Percentiles rank a stretch among this genome's conserved stretches.
Evolutionary conservation across 2,888 invertebrate genomes (phyloP).

Genomic region (Argyresthia albistria): DNA sequence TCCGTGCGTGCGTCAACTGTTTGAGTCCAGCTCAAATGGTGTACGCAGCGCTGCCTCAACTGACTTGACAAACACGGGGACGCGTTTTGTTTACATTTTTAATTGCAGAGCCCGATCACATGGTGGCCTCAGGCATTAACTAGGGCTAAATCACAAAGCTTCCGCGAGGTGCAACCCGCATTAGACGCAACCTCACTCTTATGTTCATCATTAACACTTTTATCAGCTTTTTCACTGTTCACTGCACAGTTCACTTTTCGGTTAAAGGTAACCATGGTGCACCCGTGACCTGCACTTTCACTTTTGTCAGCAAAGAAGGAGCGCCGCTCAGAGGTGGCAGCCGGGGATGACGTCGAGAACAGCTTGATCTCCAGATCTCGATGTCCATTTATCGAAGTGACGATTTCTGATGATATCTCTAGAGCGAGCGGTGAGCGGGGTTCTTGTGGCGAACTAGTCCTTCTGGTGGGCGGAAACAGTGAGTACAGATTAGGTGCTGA

Average conservation of each 20-base stretch:
- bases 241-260: conserved; percentile 59
- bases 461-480: conserved; percentile 54
- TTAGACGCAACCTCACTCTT: conserved; percentile 51
- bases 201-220: conserved; percentile 40
- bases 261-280: conserved; percentile 43
- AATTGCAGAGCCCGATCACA: conserved; percentile 36
- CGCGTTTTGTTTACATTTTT: conserved; percentile 30
- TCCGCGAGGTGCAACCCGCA: conserved; percentile 45
- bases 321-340: conserved; percentile 51
- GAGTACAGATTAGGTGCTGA: conserved; percentile 63
- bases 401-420: conserved; percentile 84
- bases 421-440: conserved; percentile 62
- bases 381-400: conserved; percentile 83
- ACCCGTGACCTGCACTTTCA: conserved; percentile 64
- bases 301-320: conserved; percentile 65
- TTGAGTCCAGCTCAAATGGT: conserved; percentile 70
- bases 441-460: conserved; percentile 45
- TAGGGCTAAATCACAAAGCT: conserved; percentile 70
- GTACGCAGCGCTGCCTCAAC: conserved; percentile 50
- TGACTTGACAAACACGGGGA: conserved; percentile 39
- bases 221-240: conserved; percentile 44
- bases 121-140: conserved; percentile 58
- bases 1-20: conserved; percentile 60
- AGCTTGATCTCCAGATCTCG: conserved; percentile 85
- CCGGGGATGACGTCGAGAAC: conserved; percentile 76